phyloP scores from a whole-genome alignment of 1,140 invertebrate genomes.

The Pemphigus obesinymphae region DNA sequence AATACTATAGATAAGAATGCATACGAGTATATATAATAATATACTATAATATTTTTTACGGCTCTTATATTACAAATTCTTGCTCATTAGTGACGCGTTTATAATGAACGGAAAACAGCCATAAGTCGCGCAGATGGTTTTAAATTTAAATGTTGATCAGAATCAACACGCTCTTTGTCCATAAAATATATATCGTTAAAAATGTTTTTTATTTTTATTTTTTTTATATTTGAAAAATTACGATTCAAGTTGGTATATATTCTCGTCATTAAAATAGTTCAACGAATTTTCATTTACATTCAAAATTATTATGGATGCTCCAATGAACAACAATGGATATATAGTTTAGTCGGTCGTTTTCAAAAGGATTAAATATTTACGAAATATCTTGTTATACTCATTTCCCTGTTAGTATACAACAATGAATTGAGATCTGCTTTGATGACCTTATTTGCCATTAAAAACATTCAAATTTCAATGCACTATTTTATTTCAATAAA shows the following conservation, averaged over 20 bases:
- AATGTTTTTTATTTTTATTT: background rate
- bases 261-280: background rate
- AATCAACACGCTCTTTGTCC: background rate
- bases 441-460: background rate
- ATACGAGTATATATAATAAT: background rate
- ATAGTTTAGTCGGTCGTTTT: background rate
- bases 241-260: background rate
- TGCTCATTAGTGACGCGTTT: background rate
- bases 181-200: background rate
- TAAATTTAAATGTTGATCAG: background rate
- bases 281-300: background rate
- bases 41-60: background rate
- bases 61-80: background rate
- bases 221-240: background rate
- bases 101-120: background rate
- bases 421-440: background rate
- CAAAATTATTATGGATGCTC: background rate
- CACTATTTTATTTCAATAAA: background rate
- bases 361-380: slow-evolving; percentile 13
- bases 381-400: background rate
- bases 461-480: background rate
- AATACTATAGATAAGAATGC: background rate
- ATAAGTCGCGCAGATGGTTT: background rate
- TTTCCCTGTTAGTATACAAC: background rate
- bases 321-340: background rate